phyloP scores from a whole-genome alignment of 2,113 vertebrate species.

The Hyaena hyaena region DNA sequence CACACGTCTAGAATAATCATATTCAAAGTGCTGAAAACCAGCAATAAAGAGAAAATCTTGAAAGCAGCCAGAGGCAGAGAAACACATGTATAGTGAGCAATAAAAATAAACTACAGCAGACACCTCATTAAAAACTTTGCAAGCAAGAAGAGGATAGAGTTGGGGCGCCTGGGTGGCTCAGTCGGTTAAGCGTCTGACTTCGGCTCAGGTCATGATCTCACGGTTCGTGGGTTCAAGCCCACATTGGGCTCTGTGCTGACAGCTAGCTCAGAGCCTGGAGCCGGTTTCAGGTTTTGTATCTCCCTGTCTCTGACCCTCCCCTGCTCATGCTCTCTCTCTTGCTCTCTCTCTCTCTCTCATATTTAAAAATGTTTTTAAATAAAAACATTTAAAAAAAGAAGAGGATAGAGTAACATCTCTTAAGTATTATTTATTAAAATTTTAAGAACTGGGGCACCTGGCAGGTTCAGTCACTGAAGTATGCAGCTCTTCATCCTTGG shows the following conservation, averaged over 20 bases:
- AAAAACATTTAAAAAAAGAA: background rate
- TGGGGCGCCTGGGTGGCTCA: no score
- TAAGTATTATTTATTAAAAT: background rate
- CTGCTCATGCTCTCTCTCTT: no score
- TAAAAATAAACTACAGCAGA: slow-evolving; percentile 11
- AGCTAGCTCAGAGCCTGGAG: no score
- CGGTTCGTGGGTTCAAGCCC: no score
- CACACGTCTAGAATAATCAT: background rate
- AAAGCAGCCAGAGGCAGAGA: background rate
- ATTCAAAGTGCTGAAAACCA: slow-evolving; percentile 40
- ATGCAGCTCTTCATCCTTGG: background rate
- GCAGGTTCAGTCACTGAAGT: background rate
- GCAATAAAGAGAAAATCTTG: slow-evolving; percentile 5
- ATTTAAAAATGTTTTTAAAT: no score
- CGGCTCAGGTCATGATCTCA: no score
- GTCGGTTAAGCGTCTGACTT: no score
- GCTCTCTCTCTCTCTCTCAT: no score
- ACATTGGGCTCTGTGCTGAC: no score
- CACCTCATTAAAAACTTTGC: background rate
- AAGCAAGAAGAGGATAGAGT: background rate
- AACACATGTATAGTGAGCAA: background rate
- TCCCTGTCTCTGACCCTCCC: no score
- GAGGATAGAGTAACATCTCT: background rate
- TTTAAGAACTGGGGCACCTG: background rate
- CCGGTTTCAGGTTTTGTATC: no score